Evolutionary conservation across 2,797 vertebrate genomes (phyloP), one percentile per base, ranked within the genome.

Genomic region (Cercopithecus petaurista): DNA sequence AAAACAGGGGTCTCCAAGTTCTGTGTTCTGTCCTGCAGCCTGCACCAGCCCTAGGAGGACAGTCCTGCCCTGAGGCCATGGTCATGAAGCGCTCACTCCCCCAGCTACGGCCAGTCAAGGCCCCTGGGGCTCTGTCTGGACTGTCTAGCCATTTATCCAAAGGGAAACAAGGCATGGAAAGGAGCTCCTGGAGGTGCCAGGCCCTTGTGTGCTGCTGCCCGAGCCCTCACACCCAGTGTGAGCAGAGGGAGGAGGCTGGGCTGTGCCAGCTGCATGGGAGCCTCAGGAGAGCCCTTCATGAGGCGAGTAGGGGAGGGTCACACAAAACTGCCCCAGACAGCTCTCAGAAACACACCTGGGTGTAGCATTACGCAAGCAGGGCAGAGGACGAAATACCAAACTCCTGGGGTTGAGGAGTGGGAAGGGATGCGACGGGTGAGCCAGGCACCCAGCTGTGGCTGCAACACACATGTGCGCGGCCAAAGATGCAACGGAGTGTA

Each of bases 291-390:
- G 41, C 26, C 50, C 67, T 79, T 55, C 2, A 30, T 4, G 33
- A 77, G 75, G 76, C 4, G 39, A 85, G 55, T 28, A 36, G 43
- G n/a, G 55, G 57, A 30, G 22, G 39, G 73, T 86, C 64, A 26
- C 52, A n/a, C 26, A 76, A 85, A 88, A 91, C 83, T 87, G 61
- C 17, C 85, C 41, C 89, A 52, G 7, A 50, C 41, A 81, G 52
- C 55, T 79, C 46, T 77, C 33, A 87, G 67, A 81, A 48, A 41
- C 9, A 48, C 59, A 79, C 57, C 93, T 67, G 36, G 24, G 22
- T 67, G 41, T 81, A 64, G 67, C 67, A 61, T 46, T 17, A 41
- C 22, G n/a, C 87, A 95, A 92, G 19, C 3, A 28, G 41, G 39
- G 36, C n/a, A 76, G 64, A 70, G 8, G 43, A 21, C 1, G 2